A percentile compares a stretch with the other conserved stretches of the same genome.
phyloP scores from a whole-genome alignment of 2,797 vertebrate genomes.

The Halcyon leucocephala region DNA sequence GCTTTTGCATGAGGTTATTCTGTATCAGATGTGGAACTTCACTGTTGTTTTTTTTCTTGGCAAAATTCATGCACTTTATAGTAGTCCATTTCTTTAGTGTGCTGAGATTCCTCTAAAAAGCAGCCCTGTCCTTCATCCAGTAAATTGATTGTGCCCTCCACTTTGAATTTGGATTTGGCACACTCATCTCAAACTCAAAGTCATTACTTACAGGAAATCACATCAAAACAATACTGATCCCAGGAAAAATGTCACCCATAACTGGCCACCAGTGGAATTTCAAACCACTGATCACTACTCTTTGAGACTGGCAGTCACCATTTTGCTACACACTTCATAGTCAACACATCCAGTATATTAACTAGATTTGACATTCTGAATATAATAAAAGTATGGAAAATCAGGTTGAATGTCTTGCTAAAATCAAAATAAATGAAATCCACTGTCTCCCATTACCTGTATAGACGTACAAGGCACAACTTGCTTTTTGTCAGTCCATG shows the following conservation, averaged over 20 bases:
- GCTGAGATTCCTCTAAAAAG: not conserved
- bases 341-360: not conserved
- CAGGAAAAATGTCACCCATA: not conserved
- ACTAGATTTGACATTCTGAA: not conserved
- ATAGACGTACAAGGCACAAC: not conserved
- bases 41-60: not conserved
- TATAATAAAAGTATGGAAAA: not conserved
- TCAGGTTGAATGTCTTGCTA: not conserved
- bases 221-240: not conserved
- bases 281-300: not conserved
- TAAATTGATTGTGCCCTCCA: accelerated
- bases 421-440: not conserved
- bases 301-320: not conserved
- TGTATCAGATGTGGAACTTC: not conserved
- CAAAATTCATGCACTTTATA: not conserved
- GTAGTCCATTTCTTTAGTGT: not conserved
- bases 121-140: not conserved
- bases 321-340: not conserved
- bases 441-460: not conserved
- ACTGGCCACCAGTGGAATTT: not conserved
- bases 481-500: not conserved
- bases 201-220: not conserved
- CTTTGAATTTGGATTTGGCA: not conserved
- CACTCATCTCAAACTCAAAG: not conserved
- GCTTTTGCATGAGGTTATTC: not conserved